Base-by-base conservation (phyloP, 2,888 invertebrate genomes). In the Coenonympha glycerion region DNA sequence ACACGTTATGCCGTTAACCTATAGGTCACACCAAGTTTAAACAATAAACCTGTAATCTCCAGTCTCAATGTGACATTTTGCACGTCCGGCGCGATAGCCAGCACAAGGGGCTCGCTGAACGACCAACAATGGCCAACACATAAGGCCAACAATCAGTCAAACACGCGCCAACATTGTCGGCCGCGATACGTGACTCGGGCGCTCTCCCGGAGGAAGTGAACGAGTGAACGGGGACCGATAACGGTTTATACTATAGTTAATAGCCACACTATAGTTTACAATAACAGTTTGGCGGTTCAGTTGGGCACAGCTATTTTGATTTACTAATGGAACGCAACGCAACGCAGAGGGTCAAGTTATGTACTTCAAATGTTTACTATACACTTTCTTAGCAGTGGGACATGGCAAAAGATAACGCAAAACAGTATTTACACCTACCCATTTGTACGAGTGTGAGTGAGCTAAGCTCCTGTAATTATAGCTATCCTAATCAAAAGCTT, bases 151-250 rank as follows among this genome's bases (percentile, higher is more conserved):
- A 45, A 42, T n/a, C 21, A 16, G n/a, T 16, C 45, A 45, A n/a
- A n/a, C n/a, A n/a, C n/a, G n/a, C n/a, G 42, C 53, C 53, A 55
- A 64, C 66, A 63, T 64, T 66, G 66, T 65, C n/a, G 57, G 53
- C 48, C 40, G 36, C 19, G 47, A 59, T 66, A 66, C 66, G 66
- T 66, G 66, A 64, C 65, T 52, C 56, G 53, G 48, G 54, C 42
- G 41, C 44, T 42, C 47, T 41, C 21, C 44, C 57, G 51, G 58
- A 63, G 65, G 65, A 65, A 64, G 58, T 58, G 58, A 11, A 16
- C 41, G 28, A 41, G n/a, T 30, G 41, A 48, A 52, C 51, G 37
- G 46, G 37, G 22, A 44, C 45, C 62, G 66, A 66, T 66, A 66
- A 64, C 59, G 56, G 56, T 26, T 36, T 57, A 59, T 58, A 44